Evolutionary conservation across 2,113 vertebrate genomes (phyloP), one percentile per base, ranked within the genome.

Genomic region (Campylomormyrus numenius): DNA sequence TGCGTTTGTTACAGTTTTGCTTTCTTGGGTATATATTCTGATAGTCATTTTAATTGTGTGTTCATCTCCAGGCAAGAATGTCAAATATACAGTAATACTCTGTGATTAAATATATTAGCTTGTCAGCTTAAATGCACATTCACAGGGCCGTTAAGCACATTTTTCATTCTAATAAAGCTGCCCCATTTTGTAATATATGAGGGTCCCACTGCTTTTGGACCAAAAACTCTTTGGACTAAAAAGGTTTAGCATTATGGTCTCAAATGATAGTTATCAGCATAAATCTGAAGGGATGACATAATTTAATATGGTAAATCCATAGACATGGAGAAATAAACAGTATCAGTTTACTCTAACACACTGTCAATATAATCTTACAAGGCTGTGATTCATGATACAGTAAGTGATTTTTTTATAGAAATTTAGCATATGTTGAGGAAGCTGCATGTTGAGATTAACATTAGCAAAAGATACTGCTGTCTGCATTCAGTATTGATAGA

Each of bases 291-390:
- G 52, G 27, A 89, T 52, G 48, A 39, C 70, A 50, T 89, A 8
- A 52, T 77, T 74, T 17, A 80, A 48, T 80, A 46, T 48, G 11
- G 58, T 46, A n/a, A 45, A 39, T 88, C 45, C 45, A 70, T 13
- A 62, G 35, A 39, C 58, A 46, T 88, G 19, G 42, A 88, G 39
- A 66, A 70, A 48, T 58, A 15, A 35, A 56, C 42, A n/a, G 56
- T 88, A 56, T 66, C 35, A 58, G 56, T 27, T 56, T 89, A 62
- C 70, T 90, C 45, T 48, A 87, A 90, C 66, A 84, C 80, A 84
- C 46, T 90, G 87, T 88, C 88, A 87, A 62, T 88, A 89, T 90
- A 91, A 92, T 93, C 93, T 90, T 91, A 53, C 91, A 92, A 91
- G 92, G 92, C 85, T 90, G 85, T 86, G 88, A 92, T 89, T 80